phyloP scores from a whole-genome alignment of 2,113 vertebrate genomes.

The Carassius gibelio region DNA sequence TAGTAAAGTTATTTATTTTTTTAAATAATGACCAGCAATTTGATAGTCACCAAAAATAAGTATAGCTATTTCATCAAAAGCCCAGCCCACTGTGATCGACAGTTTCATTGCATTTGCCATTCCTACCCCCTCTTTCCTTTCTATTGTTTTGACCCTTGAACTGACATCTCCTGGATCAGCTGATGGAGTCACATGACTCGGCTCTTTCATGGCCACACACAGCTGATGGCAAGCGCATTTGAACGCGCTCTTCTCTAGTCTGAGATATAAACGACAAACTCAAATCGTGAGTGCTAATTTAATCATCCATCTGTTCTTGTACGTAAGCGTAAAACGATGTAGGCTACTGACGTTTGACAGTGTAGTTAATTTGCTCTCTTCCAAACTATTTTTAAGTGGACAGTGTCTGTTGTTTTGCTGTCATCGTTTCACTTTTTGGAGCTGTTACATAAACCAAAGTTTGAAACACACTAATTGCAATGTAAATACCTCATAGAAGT shows the following conservation, averaged over 20 bases:
- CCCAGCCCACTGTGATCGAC: not conserved
- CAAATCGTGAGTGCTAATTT: constrained; percentile 43
- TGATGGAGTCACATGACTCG: constrained; percentile 75
- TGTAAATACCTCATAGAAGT: not conserved
- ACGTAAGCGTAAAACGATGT: not conserved
- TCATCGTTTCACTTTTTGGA: not conserved
- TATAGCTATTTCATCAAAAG: not conserved
- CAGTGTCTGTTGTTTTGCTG: not conserved
- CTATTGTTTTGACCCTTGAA: constrained; percentile 55
- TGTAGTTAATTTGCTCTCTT: too few relatives aligned
- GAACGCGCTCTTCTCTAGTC: not conserved
- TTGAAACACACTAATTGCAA: not conserved
- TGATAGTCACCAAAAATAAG: not conserved
- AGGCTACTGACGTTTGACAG: not conserved
- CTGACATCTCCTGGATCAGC: constrained; percentile 62
- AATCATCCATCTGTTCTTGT: not conserved
- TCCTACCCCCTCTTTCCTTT: not conserved
- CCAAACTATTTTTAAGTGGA: not conserved
- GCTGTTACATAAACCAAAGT: not conserved
- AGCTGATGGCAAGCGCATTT: not conserved
- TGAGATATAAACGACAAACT: not conserved
- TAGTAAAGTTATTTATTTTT: too few relatives aligned
- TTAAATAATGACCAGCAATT: not conserved
- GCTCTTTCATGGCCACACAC: constrained; percentile 36
- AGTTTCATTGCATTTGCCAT: not conserved